phyloP scores from a whole-genome alignment of 2,797 vertebrate species.

The Megalops cyprinoides region DNA sequence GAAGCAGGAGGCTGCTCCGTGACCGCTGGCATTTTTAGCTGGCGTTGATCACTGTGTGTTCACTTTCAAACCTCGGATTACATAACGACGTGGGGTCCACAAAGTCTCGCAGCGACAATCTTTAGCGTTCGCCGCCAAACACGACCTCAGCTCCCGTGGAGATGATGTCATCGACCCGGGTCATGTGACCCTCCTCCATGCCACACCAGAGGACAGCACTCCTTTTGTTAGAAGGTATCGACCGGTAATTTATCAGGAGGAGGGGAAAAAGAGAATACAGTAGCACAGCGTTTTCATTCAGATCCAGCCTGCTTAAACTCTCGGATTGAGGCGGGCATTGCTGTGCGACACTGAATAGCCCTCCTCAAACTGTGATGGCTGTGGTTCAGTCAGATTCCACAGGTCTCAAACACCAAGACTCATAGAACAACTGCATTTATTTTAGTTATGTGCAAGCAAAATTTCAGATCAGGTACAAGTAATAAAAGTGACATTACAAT shows the following conservation, averaged over 20 bases:
- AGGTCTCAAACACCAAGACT: no score
- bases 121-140: slow-evolving; percentile 48
- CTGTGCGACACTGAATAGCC: slow-evolving; percentile 31
- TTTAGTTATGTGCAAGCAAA: no score
- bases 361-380: slow-evolving; percentile 32
- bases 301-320: slow-evolving; percentile 21
- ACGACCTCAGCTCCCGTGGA: slow-evolving; percentile 47
- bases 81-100: slow-evolving; percentile 55
- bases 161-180: slow-evolving; percentile 55
- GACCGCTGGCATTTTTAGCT: slow-evolving; percentile 36
- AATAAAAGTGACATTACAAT: background rate
- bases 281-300: slow-evolving; percentile 49
- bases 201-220: slow-evolving; percentile 44
- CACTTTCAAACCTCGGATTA: slow-evolving; percentile 42
- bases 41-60: no score
- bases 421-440: slow-evolving; percentile 3
- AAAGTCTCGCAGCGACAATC: slow-evolving; percentile 54
- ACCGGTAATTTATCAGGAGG: slow-evolving; percentile 48
- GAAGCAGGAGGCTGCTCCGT: background rate
- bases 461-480: background rate
- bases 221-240: slow-evolving; percentile 48
- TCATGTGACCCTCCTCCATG: slow-evolving; percentile 48
- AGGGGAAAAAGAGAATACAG: slow-evolving; percentile 31
- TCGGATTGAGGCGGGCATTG: slow-evolving; percentile 32
- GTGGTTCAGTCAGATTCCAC: slow-evolving; percentile 33